phyloP scores from a whole-genome alignment of 2,888 invertebrate species.

The Acleris cristana region DNA sequence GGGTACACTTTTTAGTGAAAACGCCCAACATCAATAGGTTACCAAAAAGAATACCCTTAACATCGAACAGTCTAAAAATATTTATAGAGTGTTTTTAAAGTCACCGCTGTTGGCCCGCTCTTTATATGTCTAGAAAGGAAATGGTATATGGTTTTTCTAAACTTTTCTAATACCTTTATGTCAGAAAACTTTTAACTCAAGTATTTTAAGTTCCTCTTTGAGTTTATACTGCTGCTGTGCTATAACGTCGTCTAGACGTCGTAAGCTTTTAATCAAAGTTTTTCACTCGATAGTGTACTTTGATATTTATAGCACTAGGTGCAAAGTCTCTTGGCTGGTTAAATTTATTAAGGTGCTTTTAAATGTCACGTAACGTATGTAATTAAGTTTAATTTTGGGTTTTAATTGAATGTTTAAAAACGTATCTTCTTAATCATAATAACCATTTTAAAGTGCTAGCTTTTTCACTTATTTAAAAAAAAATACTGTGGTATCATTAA shows the following conservation, averaged over 20 bases:
- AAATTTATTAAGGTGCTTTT: not conserved
- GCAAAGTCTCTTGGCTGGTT: not conserved
- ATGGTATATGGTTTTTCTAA: too few relatives aligned
- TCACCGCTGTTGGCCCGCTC: too few relatives aligned
- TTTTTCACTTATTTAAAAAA: too few relatives aligned
- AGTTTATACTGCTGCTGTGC: conserved; percentile 10
- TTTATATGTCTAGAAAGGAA: too few relatives aligned
- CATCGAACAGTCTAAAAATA: too few relatives aligned
- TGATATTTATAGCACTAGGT: not conserved
- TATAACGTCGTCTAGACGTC: conserved; percentile 34
- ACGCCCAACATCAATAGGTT: too few relatives aligned
- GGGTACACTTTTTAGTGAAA: too few relatives aligned
- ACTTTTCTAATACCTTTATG: not conserved
- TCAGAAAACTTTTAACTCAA: not conserved
- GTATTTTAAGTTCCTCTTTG: not conserved
- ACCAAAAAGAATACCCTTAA: too few relatives aligned
- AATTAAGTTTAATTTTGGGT: not conserved
- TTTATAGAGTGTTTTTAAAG: too few relatives aligned
- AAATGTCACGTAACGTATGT: not conserved
- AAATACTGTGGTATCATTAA: too few relatives aligned
- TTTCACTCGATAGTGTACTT: conserved; percentile 1
- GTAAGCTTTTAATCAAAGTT: conserved; percentile 21
- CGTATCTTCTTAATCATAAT: not conserved
- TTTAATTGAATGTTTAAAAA: not conserved
- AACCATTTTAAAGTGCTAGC: too few relatives aligned